phyloP scores from a whole-genome alignment of 2,888 invertebrate genomes.

The Drosophila barbarae region DNA sequence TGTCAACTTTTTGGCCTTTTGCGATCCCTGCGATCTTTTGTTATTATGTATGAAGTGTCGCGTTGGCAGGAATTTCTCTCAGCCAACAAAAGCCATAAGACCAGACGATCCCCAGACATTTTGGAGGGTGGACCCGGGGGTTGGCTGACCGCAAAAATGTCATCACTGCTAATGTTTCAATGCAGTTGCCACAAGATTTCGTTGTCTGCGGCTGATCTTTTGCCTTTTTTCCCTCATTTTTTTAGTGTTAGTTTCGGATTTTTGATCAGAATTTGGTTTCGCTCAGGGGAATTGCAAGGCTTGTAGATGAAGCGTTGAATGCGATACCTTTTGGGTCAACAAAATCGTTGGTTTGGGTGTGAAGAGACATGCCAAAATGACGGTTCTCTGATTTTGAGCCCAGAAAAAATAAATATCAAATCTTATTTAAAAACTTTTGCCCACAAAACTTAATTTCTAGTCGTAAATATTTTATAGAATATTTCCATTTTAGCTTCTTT shows the following conservation, averaged over 20 bases:
- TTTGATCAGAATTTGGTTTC: conserved; percentile 40
- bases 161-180: conserved; percentile 78
- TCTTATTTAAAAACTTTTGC: conserved; percentile 5
- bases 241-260: conserved; percentile 50
- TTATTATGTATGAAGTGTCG: conserved; percentile 76
- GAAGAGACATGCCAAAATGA: conserved; percentile 68
- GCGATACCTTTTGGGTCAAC: conserved; percentile 70
- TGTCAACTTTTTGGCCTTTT: conserved; percentile 34
- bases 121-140: conserved; percentile 5
- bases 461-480: conserved; percentile 25
- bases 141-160: conserved; percentile 75
- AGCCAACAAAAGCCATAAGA: conserved; percentile 39
- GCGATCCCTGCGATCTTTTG: conserved; percentile 57
- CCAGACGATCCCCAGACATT: conserved; percentile 54
- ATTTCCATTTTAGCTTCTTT: conserved; percentile 16
- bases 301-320: conserved; percentile 67
- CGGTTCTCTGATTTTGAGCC: conserved; percentile 41
- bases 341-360: conserved; percentile 48
- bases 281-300: conserved; percentile 60
- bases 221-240: neutral
- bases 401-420: neutral
- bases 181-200: conserved; percentile 62
- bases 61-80: conserved; percentile 64
- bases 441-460: conserved; percentile 26
- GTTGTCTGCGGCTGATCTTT: conserved; percentile 54